phyloP scores from a whole-genome alignment of 1,140 invertebrate genomes.

The Capitella teleta region DNA sequence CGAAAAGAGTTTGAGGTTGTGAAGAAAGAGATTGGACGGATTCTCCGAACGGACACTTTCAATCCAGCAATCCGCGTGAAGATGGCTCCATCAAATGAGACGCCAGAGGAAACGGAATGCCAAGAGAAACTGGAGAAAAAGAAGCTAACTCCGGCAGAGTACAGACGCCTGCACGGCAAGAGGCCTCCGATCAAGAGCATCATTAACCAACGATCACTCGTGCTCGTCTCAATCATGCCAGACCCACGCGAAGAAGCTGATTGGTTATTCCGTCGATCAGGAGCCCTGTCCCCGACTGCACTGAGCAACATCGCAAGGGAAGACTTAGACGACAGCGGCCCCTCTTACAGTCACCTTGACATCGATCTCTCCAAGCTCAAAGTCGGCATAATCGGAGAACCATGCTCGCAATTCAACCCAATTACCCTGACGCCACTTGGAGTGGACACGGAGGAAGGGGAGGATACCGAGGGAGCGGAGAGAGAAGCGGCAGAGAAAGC shows the following conservation, averaged over 20 bases:
- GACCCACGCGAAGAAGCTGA: conserved; percentile 36
- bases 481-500: conserved; percentile 21
- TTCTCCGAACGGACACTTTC: conserved; percentile 36
- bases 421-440: conserved; percentile 27
- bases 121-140: conserved; percentile 12
- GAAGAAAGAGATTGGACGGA: conserved; percentile 36
- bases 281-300: conserved; percentile 20
- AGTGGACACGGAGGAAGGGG: conserved; percentile 27
- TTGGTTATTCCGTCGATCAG: conserved; percentile 28
- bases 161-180: conserved; percentile 23
- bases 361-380: too few species aligned
- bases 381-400: conserved; percentile 35
- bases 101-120: background rate
- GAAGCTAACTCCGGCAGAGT: conserved; percentile 33
- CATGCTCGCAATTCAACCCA: conserved; percentile 26
- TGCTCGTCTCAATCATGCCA: conserved; percentile 36
- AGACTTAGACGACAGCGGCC: too few species aligned
- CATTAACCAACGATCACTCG: conserved; percentile 35
- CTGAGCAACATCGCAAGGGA: too few species aligned
- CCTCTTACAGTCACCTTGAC: too few species aligned
- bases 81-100: conserved; percentile 17
- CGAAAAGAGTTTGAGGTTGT: conserved; percentile 33
- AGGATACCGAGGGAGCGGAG: conserved; percentile 28
- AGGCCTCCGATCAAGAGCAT: background rate
- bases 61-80: conserved; percentile 37